phyloP scores from a whole-genome alignment of 2,797 vertebrate genomes.

The Myotis vivesi region DNA sequence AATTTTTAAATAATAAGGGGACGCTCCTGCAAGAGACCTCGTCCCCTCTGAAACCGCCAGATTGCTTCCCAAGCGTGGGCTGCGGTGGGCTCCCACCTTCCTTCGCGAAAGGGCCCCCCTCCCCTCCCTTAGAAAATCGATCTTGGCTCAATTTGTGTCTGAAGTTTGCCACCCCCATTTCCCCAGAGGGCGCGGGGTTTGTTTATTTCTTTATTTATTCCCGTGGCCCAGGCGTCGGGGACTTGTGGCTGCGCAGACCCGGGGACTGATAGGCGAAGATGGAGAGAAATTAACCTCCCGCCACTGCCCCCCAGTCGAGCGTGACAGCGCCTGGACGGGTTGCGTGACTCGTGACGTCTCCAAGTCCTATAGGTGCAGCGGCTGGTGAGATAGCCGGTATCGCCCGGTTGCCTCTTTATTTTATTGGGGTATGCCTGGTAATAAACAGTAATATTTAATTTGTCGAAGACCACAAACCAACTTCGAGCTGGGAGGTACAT shows the following conservation, averaged over 20 bases:
- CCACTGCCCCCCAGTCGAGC: constrained; percentile 80
- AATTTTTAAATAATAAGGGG: neutral
- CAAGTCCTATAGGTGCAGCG: constrained; percentile 86
- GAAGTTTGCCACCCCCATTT: neutral
- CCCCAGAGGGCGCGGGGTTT: constrained; percentile 12
- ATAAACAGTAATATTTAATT: constrained; percentile 89
- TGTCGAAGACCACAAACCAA: constrained; percentile 83
- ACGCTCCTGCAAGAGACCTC: neutral
- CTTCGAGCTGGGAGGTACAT: constrained; percentile 78
- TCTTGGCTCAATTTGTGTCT: constrained; percentile 50
- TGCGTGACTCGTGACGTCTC: constrained; percentile 87
- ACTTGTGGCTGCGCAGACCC: constrained; percentile 4
- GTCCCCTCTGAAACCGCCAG: neutral
- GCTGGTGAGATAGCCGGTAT: constrained; percentile 85
- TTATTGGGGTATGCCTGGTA: constrained; percentile 86
- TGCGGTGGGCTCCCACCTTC: neutral
- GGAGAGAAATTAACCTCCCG: constrained; percentile 79
- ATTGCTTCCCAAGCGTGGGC: neutral
- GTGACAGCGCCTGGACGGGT: constrained; percentile 80
- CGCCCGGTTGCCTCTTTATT: constrained; percentile 85
- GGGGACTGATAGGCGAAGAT: constrained; percentile 73
- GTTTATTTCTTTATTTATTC: constrained; percentile 75
- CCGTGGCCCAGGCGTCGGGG: neutral
- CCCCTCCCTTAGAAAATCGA: constrained; percentile 41
- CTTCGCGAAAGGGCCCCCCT: neutral